Percentiles rank a stretch among this genome's conserved stretches.
These are phyloP conservation scores for Orthosia gothica DNA, from an alignment of 2,888 invertebrate genomes.

Conservation along the genomic window DNA sequence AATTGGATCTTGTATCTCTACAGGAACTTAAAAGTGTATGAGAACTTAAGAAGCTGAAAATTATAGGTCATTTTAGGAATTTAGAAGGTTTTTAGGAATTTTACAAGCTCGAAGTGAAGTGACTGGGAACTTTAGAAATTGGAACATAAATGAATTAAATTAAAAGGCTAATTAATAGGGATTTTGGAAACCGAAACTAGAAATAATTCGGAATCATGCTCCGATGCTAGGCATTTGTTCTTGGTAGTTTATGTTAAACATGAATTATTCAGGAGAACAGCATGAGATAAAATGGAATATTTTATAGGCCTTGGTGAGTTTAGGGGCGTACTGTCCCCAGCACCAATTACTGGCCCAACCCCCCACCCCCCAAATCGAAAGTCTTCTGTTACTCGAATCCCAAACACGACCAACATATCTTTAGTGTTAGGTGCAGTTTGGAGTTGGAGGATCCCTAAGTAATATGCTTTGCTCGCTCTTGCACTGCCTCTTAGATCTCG, in stretches of 20 bases:
- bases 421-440: neutral
- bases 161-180: no score
- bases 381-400: neutral
- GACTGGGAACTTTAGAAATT: no score
- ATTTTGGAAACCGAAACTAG: no score
- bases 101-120: no score
- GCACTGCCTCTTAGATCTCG: neutral
- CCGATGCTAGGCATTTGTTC: neutral
- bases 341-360: no score
- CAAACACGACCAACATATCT: neutral
- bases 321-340: no score
- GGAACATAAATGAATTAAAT: no score
- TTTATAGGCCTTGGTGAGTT: no score
- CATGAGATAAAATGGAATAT: no score
- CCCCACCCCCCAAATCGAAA: no score
- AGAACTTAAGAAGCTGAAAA: neutral
- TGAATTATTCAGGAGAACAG: constrained; percentile 6
- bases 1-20: neutral
- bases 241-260: constrained; percentile 1
- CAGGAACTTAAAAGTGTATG: neutral
- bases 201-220: neutral
- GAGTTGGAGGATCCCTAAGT: neutral
- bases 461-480: neutral
- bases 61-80: no score
- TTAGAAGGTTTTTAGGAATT: neutral